Evolutionary conservation across 2,888 invertebrate species (phyloP), one percentile per base, ranked within the genome.

Genomic region (Gymnoscelis rufifasciata): DNA sequence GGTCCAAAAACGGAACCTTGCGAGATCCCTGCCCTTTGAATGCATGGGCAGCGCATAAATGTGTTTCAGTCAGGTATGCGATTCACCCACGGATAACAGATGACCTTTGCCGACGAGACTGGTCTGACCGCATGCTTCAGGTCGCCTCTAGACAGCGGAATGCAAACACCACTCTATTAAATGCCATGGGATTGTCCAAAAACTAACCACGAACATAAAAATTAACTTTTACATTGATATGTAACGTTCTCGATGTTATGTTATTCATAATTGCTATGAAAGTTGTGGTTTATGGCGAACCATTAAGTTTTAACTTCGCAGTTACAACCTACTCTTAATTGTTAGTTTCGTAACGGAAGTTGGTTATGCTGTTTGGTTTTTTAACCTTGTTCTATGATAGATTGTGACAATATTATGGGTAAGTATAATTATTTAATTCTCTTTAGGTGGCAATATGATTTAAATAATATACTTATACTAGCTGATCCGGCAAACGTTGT

Each of bases 31-130:
- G 36, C 42, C 44, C 43, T 46, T 51, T 33, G 45, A 55, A 52
- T 57, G 29, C 54, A 52, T 8, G 46, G 47, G 50, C 46, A 43
- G 43, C 49, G 47, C 49, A 47, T 47, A 47, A 46, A 59, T 53
- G 56, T 61, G 64, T 64, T 63, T 57, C 66, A 62, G 67, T 54
- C 68, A 62, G 68, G 71, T 66, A 71, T 70, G 73, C 77, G 78
- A 79, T 78, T 76, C 74, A 72, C 74, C 72, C 65, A 66, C 71
- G 70, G 76, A 78, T 78, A 78, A 75, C 69, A 67, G 65, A 67
- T 80, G 83, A 83, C 86, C 83, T 83, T 80, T 79, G 73, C 74
- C 68, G 74, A 70, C 71, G 58, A 64, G 72, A 84, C 84, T 78
- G 77, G 86, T 83, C 65, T 55, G 71, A 82, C 83, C 67, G 73